Evolutionary conservation across 2,113 vertebrate species (phyloP).

Genomic region (Podarcis raffonei): DNA sequence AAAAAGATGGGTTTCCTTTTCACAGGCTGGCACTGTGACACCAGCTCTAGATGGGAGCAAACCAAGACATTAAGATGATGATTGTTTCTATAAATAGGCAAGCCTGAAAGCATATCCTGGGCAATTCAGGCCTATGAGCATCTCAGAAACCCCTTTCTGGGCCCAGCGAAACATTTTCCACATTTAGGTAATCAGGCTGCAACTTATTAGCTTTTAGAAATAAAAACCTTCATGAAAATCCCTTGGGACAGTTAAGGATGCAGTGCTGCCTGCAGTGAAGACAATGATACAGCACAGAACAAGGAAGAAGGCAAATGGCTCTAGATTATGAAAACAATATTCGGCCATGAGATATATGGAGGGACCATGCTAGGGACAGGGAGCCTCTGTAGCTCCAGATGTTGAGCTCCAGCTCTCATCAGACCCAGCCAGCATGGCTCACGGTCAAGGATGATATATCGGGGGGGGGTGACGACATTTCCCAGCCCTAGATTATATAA

Average conservation of each 20-base stretch:
- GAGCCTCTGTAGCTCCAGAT: too few relatives aligned
- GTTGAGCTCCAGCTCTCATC: too few relatives aligned
- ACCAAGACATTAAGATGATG: conserved; percentile 14
- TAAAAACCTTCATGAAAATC: conserved; percentile 16
- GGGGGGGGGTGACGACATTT: too few relatives aligned
- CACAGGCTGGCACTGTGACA: background rate
- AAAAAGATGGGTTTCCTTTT: conserved; percentile 4
- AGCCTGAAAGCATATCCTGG: conserved; percentile 21
- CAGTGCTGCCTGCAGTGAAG: background rate
- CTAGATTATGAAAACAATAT: conserved; percentile 3
- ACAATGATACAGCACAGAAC: background rate
- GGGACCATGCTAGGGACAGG: background rate
- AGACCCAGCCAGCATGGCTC: too few relatives aligned
- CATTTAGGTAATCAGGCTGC: conserved; percentile 30
- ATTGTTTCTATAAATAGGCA: conserved; percentile 35
- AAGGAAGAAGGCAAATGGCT: background rate
- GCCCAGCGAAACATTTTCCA: conserved; percentile 25
- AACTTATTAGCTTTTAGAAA: conserved; percentile 30
- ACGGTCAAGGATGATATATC: too few relatives aligned
- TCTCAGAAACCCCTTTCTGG: conserved; percentile 18
- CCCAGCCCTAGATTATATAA: background rate
- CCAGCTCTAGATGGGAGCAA: conserved; percentile 11
- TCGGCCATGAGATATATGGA: background rate
- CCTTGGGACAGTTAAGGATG: conserved; percentile 11
- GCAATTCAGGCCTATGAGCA: conserved; percentile 6